Evolutionary conservation across 2,797 vertebrate species (phyloP), one percentile per base, ranked within the genome.

Genomic region (Urophycis tenuis): DNA sequence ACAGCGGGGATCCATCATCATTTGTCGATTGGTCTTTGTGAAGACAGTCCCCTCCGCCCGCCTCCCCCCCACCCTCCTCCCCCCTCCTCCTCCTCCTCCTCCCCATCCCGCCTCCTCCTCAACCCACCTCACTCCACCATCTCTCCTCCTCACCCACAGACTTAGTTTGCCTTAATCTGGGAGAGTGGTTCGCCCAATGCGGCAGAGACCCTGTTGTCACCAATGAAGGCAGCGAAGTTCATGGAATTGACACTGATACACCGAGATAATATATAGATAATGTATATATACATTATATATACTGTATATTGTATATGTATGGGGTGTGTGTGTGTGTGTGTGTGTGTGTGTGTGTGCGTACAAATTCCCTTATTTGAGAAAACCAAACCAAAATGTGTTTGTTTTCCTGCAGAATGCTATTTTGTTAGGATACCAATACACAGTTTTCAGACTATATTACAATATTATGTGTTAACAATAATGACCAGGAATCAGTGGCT

Each of bases 1-100:
- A 89, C 81, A 84, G 81, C 75, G 74, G 33, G 80, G 84, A 91
- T 92, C 87, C 78, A 87, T 90, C 86, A 86, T 85, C 79, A 81
- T 87, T 85, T 88, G 77, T 78, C 81, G 60, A 71, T 73, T 86
- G 79, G 76, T 76, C 74, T 73, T 75, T 84, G 79, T 49, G 77
- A 78, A 85, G 75, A 53, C 15, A 76, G 70, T 8, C 29, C 78
- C 73, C 83, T 73, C 67, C 78, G n/a, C 17, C 53, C 36, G 35
- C 77, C 80, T 74, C 53, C 75, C 77, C 77, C 80, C 84, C 81
- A 22, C 82, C 84, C 36, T 17, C 45, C 45, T 49, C 17, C 53
- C 36, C 35, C 77, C 80, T 74, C 53, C 75, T 78, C 77, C 80
- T 84, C 81, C 53, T 82, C 84, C 36, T 17, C 45, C 45, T 49